Evolutionary conservation across 2,797 vertebrate genomes (phyloP).

Genomic region (Emydoidea blandingii): DNA sequence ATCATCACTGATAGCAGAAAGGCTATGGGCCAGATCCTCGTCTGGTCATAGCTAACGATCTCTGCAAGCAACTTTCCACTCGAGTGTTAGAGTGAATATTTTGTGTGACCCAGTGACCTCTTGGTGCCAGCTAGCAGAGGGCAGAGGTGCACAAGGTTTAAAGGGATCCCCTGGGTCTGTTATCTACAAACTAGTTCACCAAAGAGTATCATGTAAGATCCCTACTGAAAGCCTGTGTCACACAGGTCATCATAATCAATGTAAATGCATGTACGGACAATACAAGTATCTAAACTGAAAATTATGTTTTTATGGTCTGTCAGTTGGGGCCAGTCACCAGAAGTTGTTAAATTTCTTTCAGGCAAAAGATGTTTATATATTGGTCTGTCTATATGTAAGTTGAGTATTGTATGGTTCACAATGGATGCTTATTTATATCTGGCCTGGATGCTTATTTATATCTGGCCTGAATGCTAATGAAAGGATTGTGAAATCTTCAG

Average conservation of each 20-base stretch:
- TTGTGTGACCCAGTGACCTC: not conserved
- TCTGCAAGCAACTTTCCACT: not conserved
- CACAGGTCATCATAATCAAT: not conserved
- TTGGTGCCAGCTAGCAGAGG: not conserved
- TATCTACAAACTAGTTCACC: not conserved
- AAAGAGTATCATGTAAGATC: not conserved
- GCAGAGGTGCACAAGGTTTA: not conserved
- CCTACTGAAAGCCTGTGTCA: not conserved
- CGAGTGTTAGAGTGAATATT: not conserved
- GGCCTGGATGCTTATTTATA: not conserved
- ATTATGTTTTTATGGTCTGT: not conserved
- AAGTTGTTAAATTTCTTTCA: not conserved
- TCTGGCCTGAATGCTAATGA: not conserved
- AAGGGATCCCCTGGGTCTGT: not conserved
- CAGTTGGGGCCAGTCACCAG: not conserved
- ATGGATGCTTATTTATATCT: not conserved
- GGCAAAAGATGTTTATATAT: not conserved
- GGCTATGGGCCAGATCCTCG: fast-evolving
- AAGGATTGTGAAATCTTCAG: not conserved
- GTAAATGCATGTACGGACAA: not conserved
- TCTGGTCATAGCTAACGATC: not conserved
- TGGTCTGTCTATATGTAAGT: not conserved
- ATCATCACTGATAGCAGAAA: not conserved
- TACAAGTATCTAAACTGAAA: not conserved
- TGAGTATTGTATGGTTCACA: not conserved